Conservation (phyloP, 2,888 invertebrate genomes). For the Lasiommata megera region DNA sequence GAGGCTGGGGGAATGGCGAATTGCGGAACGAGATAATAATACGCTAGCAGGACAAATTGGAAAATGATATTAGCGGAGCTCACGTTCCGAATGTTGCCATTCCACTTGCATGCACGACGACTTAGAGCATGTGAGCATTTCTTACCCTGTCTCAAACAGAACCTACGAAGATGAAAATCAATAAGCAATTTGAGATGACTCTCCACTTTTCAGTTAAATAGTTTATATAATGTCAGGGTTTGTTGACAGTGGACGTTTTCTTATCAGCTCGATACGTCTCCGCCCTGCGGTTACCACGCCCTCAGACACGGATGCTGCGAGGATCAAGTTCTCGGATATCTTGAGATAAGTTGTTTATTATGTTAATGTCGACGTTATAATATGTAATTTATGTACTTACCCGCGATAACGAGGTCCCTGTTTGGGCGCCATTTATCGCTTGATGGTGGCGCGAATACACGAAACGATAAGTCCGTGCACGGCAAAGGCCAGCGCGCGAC, state of each 20-base stretch:
- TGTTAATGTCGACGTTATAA: constrained; percentile 1
- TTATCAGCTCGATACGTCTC: constrained; percentile 67
- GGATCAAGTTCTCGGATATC: constrained; percentile 40
- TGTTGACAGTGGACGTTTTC: constrained; percentile 75
- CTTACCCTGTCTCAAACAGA: constrained; percentile 45
- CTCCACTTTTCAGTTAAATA: constrained; percentile 44
- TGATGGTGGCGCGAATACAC: constrained; percentile 50
- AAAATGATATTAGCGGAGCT: constrained; percentile 28
- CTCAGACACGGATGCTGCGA: constrained; percentile 61
- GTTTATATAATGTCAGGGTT: constrained; percentile 63
- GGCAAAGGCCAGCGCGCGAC: constrained; percentile 65
- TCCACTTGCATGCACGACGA: constrained; percentile 44
- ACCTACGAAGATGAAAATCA: constrained; percentile 60
- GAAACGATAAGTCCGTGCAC: constrained; percentile 46
- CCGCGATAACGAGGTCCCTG: constrained; percentile 65
- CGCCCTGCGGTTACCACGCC: constrained; percentile 70
- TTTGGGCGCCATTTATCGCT: constrained; percentile 77
- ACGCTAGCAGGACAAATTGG: constrained; percentile 28
- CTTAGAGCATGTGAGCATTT: constrained; percentile 57
- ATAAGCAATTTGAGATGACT: constrained; percentile 60
- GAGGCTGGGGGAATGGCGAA: constrained; percentile 25
- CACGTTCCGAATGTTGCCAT: constrained; percentile 9
- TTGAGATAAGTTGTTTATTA: constrained; percentile 6
- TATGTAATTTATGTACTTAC: constrained; percentile 51
- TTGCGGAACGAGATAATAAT: constrained; percentile 28